A percentile compares a stretch with the other conserved stretches of the same genome.
Evolutionary conservation across 2,888 invertebrate genomes (phyloP).

Genomic region (Thyatira batis): DNA sequence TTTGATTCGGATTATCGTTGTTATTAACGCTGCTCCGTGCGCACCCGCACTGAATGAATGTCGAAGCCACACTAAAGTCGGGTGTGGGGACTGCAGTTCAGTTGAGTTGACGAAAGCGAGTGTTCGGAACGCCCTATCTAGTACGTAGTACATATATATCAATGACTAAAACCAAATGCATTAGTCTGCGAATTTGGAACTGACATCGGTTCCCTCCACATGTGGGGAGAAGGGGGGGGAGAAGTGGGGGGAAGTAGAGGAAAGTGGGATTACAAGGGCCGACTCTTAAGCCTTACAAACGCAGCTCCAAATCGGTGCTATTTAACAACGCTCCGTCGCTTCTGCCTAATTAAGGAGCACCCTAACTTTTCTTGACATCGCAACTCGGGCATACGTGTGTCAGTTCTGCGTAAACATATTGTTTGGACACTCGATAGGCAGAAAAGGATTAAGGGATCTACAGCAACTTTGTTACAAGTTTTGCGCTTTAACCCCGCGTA

Average conservation of each 20-base stretch:
- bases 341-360: constrained; percentile 65
- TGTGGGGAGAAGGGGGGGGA: constrained; percentile 15
- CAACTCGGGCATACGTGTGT: constrained; percentile 50
- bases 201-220: constrained; percentile 17
- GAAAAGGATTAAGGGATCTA: constrained; percentile 53
- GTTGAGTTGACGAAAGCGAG: too few species aligned
- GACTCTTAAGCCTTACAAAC: constrained; percentile 64
- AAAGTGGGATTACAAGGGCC: constrained; percentile 46
- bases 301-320: constrained; percentile 66
- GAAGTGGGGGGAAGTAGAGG: constrained; percentile 7
- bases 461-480: constrained; percentile 41
- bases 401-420: constrained; percentile 48
- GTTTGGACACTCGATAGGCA: constrained; percentile 59
- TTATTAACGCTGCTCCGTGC: too few species aligned
- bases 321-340: constrained; percentile 57
- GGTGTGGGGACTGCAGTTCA: too few species aligned
- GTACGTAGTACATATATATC: too few species aligned
- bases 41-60: too few species aligned
- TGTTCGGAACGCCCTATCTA: too few species aligned
- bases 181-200: constrained; percentile 21
- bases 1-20: too few species aligned
- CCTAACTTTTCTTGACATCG: constrained; percentile 70
- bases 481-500: constrained; percentile 19
- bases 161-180: neutral
- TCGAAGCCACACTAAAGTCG: too few species aligned